Base-by-base conservation (phyloP, 2,113 vertebrate species). In the Nothoprocta pentlandii region DNA sequence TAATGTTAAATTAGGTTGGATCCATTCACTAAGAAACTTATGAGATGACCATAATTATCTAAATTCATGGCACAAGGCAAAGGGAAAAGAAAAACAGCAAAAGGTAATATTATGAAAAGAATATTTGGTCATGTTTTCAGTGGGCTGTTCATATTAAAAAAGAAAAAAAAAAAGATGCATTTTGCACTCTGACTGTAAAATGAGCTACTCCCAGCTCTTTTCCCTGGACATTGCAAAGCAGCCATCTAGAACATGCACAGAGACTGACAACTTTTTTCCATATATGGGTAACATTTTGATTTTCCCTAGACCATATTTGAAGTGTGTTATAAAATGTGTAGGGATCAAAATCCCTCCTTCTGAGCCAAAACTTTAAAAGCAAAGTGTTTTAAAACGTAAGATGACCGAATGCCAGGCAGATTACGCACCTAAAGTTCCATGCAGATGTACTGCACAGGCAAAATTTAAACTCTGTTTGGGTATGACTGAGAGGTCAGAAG, bases 401-500 rank as follows among this genome's bases (percentile, higher is more conserved):
- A 93, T 88, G 90, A 93, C 86, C 3, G 0, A 97, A 95, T 94
- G 92, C 95, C 95, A 95, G 89, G 95, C 87, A 96, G 95, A 93
- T 96, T 95, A 93, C 79, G 4, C 92, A 95, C 84, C 93, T 91
- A 82, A 93, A 93, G 80, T 94, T 96, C 91, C 90, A 78, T 16
- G 73, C 87, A 96, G 87, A 92, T 94, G 87, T 96, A 91, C 84
- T 96, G 66, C 89, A 91, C 59, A 84, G 87, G 92, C 94, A 96
- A 83, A 94, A 87, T 83, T 91, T 93, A 91, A 92, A 83, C 73
- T 88, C 75, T 91, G 70, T 85, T 96, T 87, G 81, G 81, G 86
- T 94, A 90, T 80, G 93, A 93, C 92, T 93, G 93, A 96, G 91
- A 96, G 84, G 91, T 94, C 92, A 83, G 89, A 92, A 96, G 94